Conservation (phyloP, 2,797 vertebrate species). For the Acanthis flammea region DNA sequence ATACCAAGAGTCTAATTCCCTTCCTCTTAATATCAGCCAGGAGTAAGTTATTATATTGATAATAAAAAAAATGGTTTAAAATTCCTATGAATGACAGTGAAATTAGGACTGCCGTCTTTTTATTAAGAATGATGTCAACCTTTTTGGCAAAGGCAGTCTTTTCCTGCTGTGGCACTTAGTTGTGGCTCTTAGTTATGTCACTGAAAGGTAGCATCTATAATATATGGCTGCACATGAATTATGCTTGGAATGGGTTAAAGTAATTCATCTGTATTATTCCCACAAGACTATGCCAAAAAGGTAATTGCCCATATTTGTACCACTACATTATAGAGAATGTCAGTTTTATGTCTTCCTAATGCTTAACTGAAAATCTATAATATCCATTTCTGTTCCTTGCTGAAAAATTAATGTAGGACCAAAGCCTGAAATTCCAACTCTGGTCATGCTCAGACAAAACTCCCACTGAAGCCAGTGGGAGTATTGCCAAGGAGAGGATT, state of each 20-base stretch:
- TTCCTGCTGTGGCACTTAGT: constrained; percentile 13
- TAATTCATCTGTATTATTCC: constrained; percentile 59
- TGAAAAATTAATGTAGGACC: constrained; percentile 64
- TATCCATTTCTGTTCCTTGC: constrained; percentile 48
- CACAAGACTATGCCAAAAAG: constrained; percentile 59
- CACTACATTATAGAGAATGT: constrained; percentile 52
- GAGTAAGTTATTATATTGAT: neutral
- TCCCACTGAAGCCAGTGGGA: neutral
- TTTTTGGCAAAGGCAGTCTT: constrained; percentile 56
- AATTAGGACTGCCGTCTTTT: neutral
- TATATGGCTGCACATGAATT: constrained; percentile 31
- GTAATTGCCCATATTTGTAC: constrained; percentile 69
- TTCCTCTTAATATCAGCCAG: neutral
- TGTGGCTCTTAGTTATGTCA: constrained; percentile 1
- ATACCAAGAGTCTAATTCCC: neutral
- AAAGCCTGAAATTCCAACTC: constrained; percentile 13
- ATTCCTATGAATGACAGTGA: neutral
- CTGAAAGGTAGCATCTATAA: neutral
- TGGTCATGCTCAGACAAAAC: constrained; percentile 38
- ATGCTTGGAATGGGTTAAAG: constrained; percentile 68
- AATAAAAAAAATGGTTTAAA: neutral
- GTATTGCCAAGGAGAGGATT: constrained; percentile 30
- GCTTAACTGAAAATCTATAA: constrained; percentile 74
- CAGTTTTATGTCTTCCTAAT: constrained; percentile 67
- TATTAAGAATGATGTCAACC: constrained; percentile 34